Percentiles rank a stretch among this genome's conserved stretches.
These are phyloP conservation scores for Philopedon plagiatum DNA, from an alignment of 2,888 invertebrate species.

Conservation along the genomic window DNA sequence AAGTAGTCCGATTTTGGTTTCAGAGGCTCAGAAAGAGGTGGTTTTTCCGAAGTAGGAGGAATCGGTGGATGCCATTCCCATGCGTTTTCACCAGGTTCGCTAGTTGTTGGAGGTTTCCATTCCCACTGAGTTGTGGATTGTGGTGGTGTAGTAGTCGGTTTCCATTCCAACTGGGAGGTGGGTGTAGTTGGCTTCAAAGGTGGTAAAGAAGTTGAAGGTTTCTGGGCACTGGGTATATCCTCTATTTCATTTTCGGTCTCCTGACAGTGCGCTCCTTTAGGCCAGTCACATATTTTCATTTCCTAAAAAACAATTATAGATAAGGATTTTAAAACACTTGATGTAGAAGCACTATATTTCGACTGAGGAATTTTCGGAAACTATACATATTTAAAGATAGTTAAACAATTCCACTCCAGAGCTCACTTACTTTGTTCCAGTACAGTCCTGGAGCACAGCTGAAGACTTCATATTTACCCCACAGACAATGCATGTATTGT, in stretches of 20 bases:
- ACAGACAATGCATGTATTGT: constrained; percentile 83
- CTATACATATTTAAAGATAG: too few species aligned
- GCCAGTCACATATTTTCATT: constrained; percentile 82
- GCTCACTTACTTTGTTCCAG: constrained; percentile 76
- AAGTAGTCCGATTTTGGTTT: constrained; percentile 77
- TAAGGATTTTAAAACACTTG: not conserved
- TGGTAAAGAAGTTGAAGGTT: constrained; percentile 26
- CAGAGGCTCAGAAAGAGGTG: constrained; percentile 67
- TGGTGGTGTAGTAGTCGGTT: constrained; percentile 58
- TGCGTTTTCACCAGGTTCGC: constrained; percentile 51
- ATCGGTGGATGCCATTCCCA: constrained; percentile 63
- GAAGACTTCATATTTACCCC: constrained; percentile 82
- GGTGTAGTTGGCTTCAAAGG: constrained; percentile 47
- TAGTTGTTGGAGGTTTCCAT: constrained; percentile 54
- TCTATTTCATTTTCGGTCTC: constrained; percentile 51
- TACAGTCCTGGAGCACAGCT: constrained; percentile 81
- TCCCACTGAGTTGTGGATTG: constrained; percentile 54
- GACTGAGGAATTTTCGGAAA: too few species aligned
- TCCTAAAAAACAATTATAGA: constrained; percentile 67
- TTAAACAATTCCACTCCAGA: not conserved
- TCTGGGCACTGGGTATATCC: constrained; percentile 22
- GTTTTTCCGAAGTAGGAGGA: constrained; percentile 64
- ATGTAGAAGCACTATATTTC: too few species aligned
- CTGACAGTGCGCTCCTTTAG: constrained; percentile 75
- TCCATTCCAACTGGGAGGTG: not conserved